Evolutionary conservation across 2,113 vertebrate genomes (phyloP), one percentile per base, ranked within the genome.

Genomic region (Gallinago undulata): DNA sequence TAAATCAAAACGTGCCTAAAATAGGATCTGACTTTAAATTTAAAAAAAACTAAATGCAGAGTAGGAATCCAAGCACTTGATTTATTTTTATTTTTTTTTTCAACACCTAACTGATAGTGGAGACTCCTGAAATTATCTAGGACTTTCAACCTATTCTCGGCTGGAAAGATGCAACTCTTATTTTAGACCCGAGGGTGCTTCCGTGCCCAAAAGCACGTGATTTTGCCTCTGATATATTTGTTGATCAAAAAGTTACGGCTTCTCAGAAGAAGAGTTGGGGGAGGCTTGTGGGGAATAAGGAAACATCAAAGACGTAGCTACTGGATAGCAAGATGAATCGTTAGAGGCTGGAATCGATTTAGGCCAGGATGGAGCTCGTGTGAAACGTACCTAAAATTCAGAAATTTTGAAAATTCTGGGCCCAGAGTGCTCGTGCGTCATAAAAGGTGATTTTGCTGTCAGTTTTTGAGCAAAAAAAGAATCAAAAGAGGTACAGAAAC

Each of bases 401-500:
- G 22, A 5, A 6, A 1, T 11, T 60, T 73, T 56, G 51, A 13
- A 41, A 41, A 41, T 37, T 37, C 35, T 10, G 3, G 4, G 21
- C 33, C 39, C 15, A 0, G 0, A 5, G 41, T 3, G 8, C 1
- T 2, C 45, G 0, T 14, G 35, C n/a, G 55, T 66, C 27, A 4
- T 27, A 25, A 25, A 33, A 41, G 7, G 7, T 45, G 4, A 30
- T 37, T 64, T 74, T 81, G 57, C 21, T 70, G 11, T 17, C 77
- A 18, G 1, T 14, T 43, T 63, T 37, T 6, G 7, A 57, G 41
- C 21, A 21, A 11, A 24, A 24, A 43, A 78, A 41, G 5, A 11
- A 48, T 3, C 30, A 4, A 1, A 28, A 67, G 3, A 11, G 17
- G 16, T 51, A 64, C 1, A 3, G 94, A 51, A 77, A 12, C 12